Base-by-base conservation (phyloP, 1,140 invertebrate species). In the Drosophila pruinosa region DNA sequence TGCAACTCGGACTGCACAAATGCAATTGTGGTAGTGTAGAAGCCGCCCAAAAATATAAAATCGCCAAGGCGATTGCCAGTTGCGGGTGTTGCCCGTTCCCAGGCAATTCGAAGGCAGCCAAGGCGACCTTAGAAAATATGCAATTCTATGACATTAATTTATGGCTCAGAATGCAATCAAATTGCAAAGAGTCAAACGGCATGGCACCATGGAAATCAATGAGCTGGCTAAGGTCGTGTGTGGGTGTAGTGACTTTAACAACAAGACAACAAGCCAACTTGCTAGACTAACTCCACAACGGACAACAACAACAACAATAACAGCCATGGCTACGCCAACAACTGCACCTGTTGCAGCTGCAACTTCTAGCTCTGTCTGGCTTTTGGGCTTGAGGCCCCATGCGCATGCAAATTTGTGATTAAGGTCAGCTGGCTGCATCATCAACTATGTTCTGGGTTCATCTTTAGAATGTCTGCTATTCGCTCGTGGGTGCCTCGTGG, bases 381-480 rank as follows among this genome's bases (percentile, higher is more conserved):
- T 36, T 36, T 50, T 31, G 24, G 26, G 22, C 50, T 56, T 54
- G 36, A 56, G 69, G 52, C 61, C 26, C 47, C 58, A 41, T 36
- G 56, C 72, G 63, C 82, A 88, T 88, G 83, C 82, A 88, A 89
- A 88, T 88, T 88, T 89, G 82, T 78, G 78, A 88, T 88, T 88
- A 88, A 88, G 82, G 82, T 88, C 82, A 74, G 58, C 71, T 56
- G 56, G 65, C 71, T 70, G 68, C 71, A 74, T 75, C 81, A 86
- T 72, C 81, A 81, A 72, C 74, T 53, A 28, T 22, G 24, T 31
- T 39, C 6, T 22, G 36, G 53, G 61, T 57, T 41, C 68, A 65
- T 65, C 61, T 71, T 39, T 3, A 45, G 54, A 21, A 28, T 58
- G 48, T 21, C 5, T 38, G 31, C 43, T 21, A 36, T 36, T 61